Base-by-base conservation (phyloP, 2,113 vertebrate genomes). In the Tachuris rubrigastra region DNA sequence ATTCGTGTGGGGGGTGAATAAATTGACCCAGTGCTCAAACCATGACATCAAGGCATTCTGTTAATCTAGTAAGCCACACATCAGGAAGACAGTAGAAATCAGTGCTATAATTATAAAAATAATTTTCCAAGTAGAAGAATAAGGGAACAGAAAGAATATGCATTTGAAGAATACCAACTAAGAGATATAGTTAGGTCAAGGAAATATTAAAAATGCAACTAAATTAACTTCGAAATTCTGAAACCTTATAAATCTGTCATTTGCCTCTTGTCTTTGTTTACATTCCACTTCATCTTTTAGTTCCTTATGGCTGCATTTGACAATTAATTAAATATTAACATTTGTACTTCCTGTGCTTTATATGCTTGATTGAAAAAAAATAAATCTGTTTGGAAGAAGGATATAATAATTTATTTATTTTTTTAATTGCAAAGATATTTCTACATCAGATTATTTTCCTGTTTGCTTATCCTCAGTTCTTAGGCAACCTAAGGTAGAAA, bases 41-140 rank as follows among this genome's bases (percentile, higher is more conserved):
- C n/a, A n/a, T n/a, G n/a, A n/a, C n/a, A n/a, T n/a, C n/a, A 37
- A 33, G 16, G 20, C 23, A 49, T 4, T 2, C 6, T n/a, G 1
- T 74, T 65, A 19, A 8, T 37, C 5, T 37, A 28, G 33, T 50
- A 42, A 60, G 25, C 5, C 14, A 30, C 6, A 22, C 1, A 6
- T n/a, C 33, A 47, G 13, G 30, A 77, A 59, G 28, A 62, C 2
- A 19, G 10, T 19, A 72, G 14, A 89, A 89, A 63, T 79, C 28
- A 67, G 4, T 58, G 15, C 35, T n/a, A 79, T 3, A 13, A 23
- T 71, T 31, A 52, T 41, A 49, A 65, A 58, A 8, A 66, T 23
- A n/a, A 24, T 65, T 65, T 85, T 82, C 27, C 4, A 0, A 37
- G 33, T 37, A 90, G 37, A 65, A 63, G 21, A 88, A 53, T 22